Conservation (phyloP, 1,140 invertebrate species). For the Eurosta solidaginis region DNA sequence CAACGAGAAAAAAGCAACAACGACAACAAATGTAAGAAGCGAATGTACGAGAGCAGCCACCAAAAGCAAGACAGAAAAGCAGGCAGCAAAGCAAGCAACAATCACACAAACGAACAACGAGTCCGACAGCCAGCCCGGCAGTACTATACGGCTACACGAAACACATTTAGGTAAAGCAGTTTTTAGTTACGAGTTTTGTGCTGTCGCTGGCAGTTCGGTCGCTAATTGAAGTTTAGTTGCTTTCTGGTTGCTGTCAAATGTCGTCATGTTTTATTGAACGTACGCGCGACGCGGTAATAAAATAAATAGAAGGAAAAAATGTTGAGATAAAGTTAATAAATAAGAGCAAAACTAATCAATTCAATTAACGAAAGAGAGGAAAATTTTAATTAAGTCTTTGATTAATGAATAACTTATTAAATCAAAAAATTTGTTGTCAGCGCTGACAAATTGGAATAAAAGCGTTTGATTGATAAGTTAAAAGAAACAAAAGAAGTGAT, state of each 20-base stretch:
- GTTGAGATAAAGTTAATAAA: not conserved
- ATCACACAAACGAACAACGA: not conserved
- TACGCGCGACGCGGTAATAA: conserved; percentile 42
- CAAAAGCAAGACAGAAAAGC: not conserved
- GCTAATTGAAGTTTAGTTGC: conserved; percentile 49
- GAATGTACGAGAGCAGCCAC: not conserved
- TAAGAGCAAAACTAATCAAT: not conserved
- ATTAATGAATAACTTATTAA: conserved; percentile 12
- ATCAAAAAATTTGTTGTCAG: conserved; percentile 9
- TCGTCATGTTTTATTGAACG: conserved; percentile 49
- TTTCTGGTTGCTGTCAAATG: conserved; percentile 57
- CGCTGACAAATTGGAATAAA: not conserved
- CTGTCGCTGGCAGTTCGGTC: conserved; percentile 43
- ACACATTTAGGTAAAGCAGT: conserved; percentile 6
- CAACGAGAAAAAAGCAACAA: too few relatives aligned
- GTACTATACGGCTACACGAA: not conserved
- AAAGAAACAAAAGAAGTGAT: not conserved
- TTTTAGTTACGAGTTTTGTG: conserved; percentile 48
- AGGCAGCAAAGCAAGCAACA: not conserved
- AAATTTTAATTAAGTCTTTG: conserved; percentile 11
- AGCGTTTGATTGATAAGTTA: conserved; percentile 20
- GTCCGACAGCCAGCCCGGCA: not conserved
- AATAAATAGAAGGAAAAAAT: conserved; percentile 12
- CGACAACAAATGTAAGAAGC: too few relatives aligned
- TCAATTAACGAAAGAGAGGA: not conserved